Evolutionary conservation across 1,140 invertebrate genomes (phyloP).

Genomic region (Dermatophagoides farinae): DNA sequence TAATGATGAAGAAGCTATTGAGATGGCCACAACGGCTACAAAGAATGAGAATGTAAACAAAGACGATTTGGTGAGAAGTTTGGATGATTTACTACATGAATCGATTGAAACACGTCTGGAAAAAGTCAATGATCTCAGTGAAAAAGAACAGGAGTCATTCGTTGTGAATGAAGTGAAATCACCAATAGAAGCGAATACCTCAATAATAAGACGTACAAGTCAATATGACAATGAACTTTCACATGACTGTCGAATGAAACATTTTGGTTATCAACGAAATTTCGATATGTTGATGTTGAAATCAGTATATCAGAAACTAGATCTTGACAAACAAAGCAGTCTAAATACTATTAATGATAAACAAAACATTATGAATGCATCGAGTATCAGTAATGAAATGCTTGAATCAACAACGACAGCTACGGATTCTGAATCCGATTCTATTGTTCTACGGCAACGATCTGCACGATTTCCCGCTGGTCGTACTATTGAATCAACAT

Average conservation of each 20-base stretch:
- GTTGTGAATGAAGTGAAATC: not conserved
- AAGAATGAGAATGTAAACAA: too few relatives aligned
- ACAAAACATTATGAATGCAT: too few relatives aligned
- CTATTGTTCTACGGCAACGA: not conserved
- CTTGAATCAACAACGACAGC: not conserved
- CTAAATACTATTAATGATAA: too few relatives aligned
- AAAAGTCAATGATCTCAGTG: not conserved
- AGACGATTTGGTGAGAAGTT: too few relatives aligned
- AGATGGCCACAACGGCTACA: too few relatives aligned
- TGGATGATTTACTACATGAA: not conserved
- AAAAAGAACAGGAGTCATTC: not conserved
- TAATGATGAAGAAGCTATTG: too few relatives aligned
- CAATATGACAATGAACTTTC: slow-evolving; percentile 1
- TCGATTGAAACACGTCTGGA: not conserved
- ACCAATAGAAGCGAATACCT: not conserved
- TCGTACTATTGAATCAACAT: not conserved
- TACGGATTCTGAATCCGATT: not conserved
- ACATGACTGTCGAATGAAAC: not conserved
- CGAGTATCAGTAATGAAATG: too few relatives aligned
- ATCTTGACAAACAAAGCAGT: too few relatives aligned
- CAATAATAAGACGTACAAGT: not conserved
- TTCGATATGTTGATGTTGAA: too few relatives aligned
- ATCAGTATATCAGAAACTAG: too few relatives aligned
- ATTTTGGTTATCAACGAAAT: not conserved
- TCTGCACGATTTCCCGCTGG: not conserved